Conservation (phyloP, 2,888 invertebrate genomes). For the Prosopocoilus inquinatus region DNA sequence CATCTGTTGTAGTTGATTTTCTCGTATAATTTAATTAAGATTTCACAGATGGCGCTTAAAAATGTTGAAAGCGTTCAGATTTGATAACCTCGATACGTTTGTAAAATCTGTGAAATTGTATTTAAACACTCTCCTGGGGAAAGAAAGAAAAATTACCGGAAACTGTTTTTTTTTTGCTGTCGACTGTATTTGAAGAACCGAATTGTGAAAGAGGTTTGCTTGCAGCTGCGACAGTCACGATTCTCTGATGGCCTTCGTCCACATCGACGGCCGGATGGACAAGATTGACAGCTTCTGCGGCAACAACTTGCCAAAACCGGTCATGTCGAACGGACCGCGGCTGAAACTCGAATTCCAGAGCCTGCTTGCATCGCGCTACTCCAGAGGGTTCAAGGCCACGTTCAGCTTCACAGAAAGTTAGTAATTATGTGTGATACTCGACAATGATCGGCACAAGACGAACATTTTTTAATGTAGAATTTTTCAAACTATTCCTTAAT, state of each 20-base stretch:
- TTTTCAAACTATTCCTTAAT: too few species aligned
- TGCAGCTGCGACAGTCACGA: constrained; percentile 76
- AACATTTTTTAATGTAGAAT: neutral
- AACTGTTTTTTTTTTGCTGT: too few species aligned
- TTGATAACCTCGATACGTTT: too few species aligned
- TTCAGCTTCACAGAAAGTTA: constrained; percentile 90
- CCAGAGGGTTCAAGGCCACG: constrained; percentile 83
- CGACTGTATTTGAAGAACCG: too few species aligned
- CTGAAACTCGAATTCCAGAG: constrained; percentile 85
- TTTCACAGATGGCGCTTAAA: too few species aligned
- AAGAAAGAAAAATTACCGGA: too few species aligned
- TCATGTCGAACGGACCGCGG: constrained; percentile 90
- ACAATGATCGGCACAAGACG: neutral
- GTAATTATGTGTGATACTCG: too few species aligned
- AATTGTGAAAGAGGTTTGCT: constrained; percentile 26
- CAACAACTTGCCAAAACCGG: constrained; percentile 73
- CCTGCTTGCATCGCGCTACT: constrained; percentile 71
- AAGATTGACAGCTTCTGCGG: constrained; percentile 89
- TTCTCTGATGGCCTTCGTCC: constrained; percentile 77
- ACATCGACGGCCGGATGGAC: constrained; percentile 79
- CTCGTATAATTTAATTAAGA: too few species aligned
- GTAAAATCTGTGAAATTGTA: too few species aligned
- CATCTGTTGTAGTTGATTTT: too few species aligned
- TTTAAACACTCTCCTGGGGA: too few species aligned
- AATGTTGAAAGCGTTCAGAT: too few species aligned